These are phyloP conservation scores for Xiphophorus hellerii DNA, from an alignment of 2,113 vertebrate genomes.

Conservation along the genomic window DNA sequence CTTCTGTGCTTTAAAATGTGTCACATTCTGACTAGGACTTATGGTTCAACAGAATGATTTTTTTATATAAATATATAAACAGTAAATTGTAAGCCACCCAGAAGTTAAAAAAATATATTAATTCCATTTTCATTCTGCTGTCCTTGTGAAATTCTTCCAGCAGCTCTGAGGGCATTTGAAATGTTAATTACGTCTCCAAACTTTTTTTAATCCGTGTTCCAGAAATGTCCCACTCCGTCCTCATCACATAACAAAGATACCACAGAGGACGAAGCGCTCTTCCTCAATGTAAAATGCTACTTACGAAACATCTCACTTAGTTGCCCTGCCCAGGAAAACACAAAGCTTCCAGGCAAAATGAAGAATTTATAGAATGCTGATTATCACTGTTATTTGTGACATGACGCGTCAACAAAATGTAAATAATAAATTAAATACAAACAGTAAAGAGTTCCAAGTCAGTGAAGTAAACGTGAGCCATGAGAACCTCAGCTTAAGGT, in stretches of 20 bases:
- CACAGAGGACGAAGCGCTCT: background rate
- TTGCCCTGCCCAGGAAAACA: too few relatives aligned
- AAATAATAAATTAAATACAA: too few relatives aligned
- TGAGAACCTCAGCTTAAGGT: too few relatives aligned
- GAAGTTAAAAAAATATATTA: too few relatives aligned
- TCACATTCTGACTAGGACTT: background rate
- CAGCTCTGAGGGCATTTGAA: background rate
- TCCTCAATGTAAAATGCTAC: background rate
- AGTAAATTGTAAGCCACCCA: background rate
- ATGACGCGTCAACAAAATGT: too few relatives aligned
- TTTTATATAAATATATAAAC: background rate
- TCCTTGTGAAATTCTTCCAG: background rate
- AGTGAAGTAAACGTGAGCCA: too few relatives aligned
- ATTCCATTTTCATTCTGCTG: background rate
- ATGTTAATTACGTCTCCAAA: background rate
- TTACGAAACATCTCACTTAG: background rate
- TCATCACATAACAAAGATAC: background rate
- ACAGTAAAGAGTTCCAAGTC: too few relatives aligned
- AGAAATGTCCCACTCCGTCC: too few relatives aligned
- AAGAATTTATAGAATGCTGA: too few relatives aligned
- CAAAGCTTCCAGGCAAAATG: too few relatives aligned
- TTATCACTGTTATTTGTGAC: too few relatives aligned
- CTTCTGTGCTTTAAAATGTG: background rate
- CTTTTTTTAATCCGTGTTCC: background rate
- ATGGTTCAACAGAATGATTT: background rate